Evolutionary conservation across 2,888 invertebrate genomes (phyloP).

Genomic region (Drosophila mulleri): DNA sequence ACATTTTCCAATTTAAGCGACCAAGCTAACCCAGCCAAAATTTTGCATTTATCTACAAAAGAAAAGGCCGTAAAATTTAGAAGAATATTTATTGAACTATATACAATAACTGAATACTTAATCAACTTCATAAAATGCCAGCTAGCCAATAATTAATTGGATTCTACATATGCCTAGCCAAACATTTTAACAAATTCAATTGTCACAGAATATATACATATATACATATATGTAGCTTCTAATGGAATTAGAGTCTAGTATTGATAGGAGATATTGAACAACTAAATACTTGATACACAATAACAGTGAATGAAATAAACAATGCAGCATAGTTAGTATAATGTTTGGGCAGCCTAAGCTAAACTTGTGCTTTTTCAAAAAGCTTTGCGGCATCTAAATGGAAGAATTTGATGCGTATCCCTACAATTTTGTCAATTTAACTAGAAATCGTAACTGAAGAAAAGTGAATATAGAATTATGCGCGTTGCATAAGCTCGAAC

Average conservation of each 20-base stretch:
- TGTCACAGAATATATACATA: conserved; percentile 20
- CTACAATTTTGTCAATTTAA: conserved; percentile 76
- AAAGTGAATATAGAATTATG: conserved; percentile 15
- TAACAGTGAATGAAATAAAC: conserved; percentile 26
- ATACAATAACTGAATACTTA: conserved; percentile 35
- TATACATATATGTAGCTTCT: conserved; percentile 44
- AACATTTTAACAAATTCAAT: conserved; percentile 37
- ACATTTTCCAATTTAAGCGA: conserved; percentile 43
- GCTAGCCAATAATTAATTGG: conserved; percentile 46
- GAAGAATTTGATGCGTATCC: conserved; percentile 41
- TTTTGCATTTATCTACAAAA: conserved; percentile 75
- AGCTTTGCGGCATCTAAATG: conserved; percentile 38
- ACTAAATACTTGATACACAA: conserved; percentile 40
- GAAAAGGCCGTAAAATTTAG: conserved; percentile 47
- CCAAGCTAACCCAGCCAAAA: conserved; percentile 72
- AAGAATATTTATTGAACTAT: conserved; percentile 65
- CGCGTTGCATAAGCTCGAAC: conserved; percentile 3
- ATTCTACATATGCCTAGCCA: conserved; percentile 45
- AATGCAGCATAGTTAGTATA: conserved; percentile 37
- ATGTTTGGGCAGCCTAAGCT: conserved; percentile 18
- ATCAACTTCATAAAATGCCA: conserved; percentile 23
- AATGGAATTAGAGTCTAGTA: conserved; percentile 61
- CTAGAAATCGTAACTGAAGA: conserved; percentile 11
- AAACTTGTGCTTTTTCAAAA: conserved; percentile 64
- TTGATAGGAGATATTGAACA: conserved; percentile 38